Percentiles rank a stretch among this genome's conserved stretches.
Evolutionary conservation across 2,113 vertebrate genomes (phyloP).

Genomic region (Nematolebias whitei): DNA sequence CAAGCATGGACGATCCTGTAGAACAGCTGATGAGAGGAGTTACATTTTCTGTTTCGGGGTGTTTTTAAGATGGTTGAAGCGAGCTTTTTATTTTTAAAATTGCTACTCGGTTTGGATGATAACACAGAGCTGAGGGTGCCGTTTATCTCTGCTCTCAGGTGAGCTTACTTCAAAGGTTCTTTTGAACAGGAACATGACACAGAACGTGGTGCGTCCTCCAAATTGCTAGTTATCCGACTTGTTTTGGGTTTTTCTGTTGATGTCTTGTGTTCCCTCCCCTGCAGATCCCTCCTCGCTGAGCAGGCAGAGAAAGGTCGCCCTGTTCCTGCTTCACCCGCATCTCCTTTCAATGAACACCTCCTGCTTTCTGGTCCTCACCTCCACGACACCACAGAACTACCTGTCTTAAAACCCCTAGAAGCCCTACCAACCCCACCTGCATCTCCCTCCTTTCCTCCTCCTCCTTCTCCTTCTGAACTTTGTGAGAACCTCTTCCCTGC

Average conservation of each 20-base stretch:
- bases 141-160: slow-evolving; percentile 31
- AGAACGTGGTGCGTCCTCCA: not conserved
- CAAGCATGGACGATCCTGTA: slow-evolving; percentile 25
- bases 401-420: slow-evolving; percentile 61
- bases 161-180: slow-evolving; percentile 20
- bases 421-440: slow-evolving; percentile 44
- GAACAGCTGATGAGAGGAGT: slow-evolving; percentile 3
- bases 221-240: slow-evolving; percentile 2
- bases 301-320: slow-evolving; percentile 56
- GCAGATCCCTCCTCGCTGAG: slow-evolving; percentile 66
- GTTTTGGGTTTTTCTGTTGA: slow-evolving; percentile 42
- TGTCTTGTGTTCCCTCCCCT: slow-evolving; percentile 54
- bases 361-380: slow-evolving; percentile 51
- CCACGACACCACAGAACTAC: slow-evolving; percentile 63
- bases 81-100: slow-evolving; percentile 45
- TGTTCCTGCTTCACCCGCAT: slow-evolving; percentile 35
- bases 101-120: slow-evolving; percentile 29
- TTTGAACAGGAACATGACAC: slow-evolving; percentile 4
- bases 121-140: slow-evolving; percentile 9
- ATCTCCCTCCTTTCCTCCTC: slow-evolving; percentile 35
- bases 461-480: slow-evolving; percentile 26
- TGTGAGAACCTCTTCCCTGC: slow-evolving; percentile 28
- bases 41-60: not conserved
- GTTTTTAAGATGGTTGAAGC: slow-evolving; percentile 41
- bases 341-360: slow-evolving; percentile 48